phyloP scores from a whole-genome alignment of 2,797 vertebrate genomes.

The Lates japonicus region DNA sequence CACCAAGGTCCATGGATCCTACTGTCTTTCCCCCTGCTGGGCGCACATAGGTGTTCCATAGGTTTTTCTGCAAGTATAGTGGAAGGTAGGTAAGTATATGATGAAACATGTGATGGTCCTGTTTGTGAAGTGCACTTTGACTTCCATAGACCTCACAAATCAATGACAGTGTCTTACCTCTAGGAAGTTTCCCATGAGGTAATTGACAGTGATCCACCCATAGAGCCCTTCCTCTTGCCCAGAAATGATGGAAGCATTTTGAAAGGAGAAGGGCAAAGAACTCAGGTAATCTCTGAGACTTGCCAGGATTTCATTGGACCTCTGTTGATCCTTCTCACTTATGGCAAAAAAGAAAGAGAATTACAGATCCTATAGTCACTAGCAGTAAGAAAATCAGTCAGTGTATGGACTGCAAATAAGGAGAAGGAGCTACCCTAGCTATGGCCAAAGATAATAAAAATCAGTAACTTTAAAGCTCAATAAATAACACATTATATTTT shows the following conservation, averaged over 20 bases:
- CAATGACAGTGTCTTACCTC: constrained; percentile 83
- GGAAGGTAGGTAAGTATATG: background rate
- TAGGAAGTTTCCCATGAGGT: constrained; percentile 95
- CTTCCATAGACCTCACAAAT: background rate
- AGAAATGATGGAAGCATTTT: constrained; percentile 93
- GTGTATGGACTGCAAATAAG: background rate
- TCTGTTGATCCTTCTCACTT: constrained; percentile 88
- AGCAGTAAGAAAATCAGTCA: background rate
- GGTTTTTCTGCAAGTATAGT: constrained; percentile 85
- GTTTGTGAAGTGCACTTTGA: background rate
- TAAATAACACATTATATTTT: background rate
- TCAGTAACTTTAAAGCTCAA: background rate
- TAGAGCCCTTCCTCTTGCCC: constrained; percentile 96
- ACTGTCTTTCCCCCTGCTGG: constrained; percentile 87
- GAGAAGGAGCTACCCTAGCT: background rate
- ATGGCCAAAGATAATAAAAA: background rate
- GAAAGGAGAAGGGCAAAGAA: constrained; percentile 91
- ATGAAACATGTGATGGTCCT: background rate
- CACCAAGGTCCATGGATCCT: constrained; percentile 95
- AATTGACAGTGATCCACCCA: constrained; percentile 98
- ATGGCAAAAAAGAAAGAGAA: constrained; percentile 19
- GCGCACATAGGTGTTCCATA: constrained; percentile 89
- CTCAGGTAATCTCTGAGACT: constrained; percentile 89
- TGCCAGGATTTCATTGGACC: constrained; percentile 86
- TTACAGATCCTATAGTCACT: background rate